Evolutionary conservation across 1,140 invertebrate genomes (phyloP).

Genomic region (Lerema accius): DNA sequence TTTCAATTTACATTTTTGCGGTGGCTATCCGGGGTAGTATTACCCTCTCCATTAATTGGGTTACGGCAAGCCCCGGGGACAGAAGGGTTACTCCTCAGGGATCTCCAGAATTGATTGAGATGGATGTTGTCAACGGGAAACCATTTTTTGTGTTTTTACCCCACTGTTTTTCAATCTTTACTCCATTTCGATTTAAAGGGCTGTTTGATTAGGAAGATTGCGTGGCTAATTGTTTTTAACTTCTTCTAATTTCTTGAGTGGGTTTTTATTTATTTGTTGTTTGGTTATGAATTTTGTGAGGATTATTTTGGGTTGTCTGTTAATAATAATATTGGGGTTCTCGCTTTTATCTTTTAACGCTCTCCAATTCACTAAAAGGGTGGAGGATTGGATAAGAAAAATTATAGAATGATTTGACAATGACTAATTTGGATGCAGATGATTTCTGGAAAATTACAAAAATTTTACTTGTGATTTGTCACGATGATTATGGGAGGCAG

Average conservation of each 20-base stretch:
- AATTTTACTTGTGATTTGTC: too few species aligned
- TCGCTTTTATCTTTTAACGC: too few species aligned
- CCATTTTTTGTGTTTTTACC: constrained; percentile 56
- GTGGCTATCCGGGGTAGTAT: constrained; percentile 46
- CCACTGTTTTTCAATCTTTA: constrained; percentile 46
- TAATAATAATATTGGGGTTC: too few species aligned
- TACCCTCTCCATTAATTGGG: constrained; percentile 67
- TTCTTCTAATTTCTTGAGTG: constrained; percentile 63
- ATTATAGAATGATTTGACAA: too few species aligned
- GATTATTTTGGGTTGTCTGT: too few species aligned
- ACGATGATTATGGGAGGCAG: too few species aligned
- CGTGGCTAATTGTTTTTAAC: constrained; percentile 47
- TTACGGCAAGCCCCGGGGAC: constrained; percentile 61
- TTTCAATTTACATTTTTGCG: constrained; percentile 70
- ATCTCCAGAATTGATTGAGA: constrained; percentile 68
- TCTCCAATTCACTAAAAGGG: too few species aligned
- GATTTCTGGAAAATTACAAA: too few species aligned
- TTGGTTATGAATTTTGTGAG: constrained; percentile 3
- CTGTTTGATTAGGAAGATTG: constrained; percentile 43
- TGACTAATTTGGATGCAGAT: too few species aligned
- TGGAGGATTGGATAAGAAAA: too few species aligned
- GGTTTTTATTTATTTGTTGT: constrained; percentile 46
- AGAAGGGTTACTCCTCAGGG: constrained; percentile 68
- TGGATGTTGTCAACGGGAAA: constrained; percentile 68
- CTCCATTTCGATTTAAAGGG: constrained; percentile 33